phyloP scores from a whole-genome alignment of 2,888 invertebrate species.

The Escarpia spicata region DNA sequence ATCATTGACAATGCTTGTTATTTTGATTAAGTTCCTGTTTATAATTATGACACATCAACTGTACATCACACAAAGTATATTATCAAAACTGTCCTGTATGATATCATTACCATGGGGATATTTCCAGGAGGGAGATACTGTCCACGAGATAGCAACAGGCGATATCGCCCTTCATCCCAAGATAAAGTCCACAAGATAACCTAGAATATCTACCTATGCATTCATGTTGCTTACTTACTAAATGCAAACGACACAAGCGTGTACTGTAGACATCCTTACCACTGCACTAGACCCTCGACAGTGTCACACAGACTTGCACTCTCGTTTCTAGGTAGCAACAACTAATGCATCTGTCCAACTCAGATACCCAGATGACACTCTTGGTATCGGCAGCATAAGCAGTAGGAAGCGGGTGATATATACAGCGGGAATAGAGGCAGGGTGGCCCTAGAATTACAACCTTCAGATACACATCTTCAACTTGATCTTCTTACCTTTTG shows the following conservation, averaged over 20 bases:
- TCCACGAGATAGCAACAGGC: background rate
- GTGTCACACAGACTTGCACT: background rate
- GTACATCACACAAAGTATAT: background rate
- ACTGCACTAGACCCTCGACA: background rate
- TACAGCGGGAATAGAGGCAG: background rate
- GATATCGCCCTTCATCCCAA: background rate
- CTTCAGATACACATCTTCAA: background rate
- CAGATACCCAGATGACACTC: background rate
- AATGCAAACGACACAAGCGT: background rate
- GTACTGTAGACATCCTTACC: background rate
- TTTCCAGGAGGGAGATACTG: background rate
- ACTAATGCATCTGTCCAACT: background rate
- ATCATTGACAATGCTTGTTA: background rate
- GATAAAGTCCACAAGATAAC: background rate
- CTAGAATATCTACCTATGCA: background rate
- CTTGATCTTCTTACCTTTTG: background rate
- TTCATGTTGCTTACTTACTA: background rate
- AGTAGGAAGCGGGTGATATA: background rate
- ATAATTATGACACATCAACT: background rate
- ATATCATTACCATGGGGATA: background rate
- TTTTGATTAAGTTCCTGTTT: background rate
- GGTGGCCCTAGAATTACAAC: background rate
- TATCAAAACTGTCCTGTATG: background rate
- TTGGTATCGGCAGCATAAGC: conserved; percentile 5
- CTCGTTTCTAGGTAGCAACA: background rate